A percentile compares a stretch with the other conserved stretches of the same genome.
Evolutionary conservation across 2,113 vertebrate species (phyloP).

Genomic region (Chloroceryle aenea): DNA sequence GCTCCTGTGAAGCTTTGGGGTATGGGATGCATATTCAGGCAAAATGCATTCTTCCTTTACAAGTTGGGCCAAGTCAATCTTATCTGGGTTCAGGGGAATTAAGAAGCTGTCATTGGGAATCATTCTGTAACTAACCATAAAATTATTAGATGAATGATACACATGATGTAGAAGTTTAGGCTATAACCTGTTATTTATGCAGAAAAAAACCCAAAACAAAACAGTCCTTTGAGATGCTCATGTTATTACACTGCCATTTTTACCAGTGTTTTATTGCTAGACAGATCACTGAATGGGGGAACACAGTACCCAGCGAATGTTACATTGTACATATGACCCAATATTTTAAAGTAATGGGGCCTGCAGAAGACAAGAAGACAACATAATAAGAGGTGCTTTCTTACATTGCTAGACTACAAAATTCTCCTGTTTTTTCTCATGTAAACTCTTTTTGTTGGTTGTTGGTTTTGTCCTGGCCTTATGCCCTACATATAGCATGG

Average conservation of each 20-base stretch:
- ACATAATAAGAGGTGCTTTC: neutral
- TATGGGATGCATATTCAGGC: neutral
- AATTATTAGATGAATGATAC: neutral
- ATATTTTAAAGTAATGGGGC: neutral
- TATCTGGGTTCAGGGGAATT: neutral
- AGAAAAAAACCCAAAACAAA: neutral
- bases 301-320: neutral
- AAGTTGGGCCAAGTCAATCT: neutral
- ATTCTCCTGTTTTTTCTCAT: neutral
- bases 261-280: neutral
- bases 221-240: neutral
- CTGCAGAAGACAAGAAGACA: neutral
- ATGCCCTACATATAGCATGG: neutral
- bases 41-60: neutral
- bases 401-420: neutral
- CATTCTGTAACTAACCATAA: neutral
- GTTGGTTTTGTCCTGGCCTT: neutral
- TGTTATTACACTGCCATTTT: neutral
- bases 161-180: neutral
- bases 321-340: neutral
- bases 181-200: neutral
- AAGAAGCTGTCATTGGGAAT: neutral
- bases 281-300: neutral
- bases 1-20: conserved; percentile 17
- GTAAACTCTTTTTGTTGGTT: neutral